Conservation (phyloP, 2,113 vertebrate genomes). For the Crotophaga sulcirostris region DNA sequence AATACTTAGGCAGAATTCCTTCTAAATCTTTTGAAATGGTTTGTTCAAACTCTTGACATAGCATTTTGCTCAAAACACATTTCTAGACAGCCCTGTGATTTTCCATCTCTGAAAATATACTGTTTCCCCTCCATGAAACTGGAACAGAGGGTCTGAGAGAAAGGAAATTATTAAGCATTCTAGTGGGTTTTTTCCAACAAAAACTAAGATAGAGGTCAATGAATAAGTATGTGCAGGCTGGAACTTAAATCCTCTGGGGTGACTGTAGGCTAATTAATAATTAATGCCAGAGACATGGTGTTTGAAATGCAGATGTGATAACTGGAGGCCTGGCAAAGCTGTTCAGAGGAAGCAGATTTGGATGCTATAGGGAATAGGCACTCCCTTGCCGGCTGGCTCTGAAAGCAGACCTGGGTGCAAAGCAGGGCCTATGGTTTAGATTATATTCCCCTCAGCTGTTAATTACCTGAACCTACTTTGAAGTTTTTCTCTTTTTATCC, state of each 20-base stretch:
- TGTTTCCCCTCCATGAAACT: conserved; percentile 65
- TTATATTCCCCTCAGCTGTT: conserved; percentile 91
- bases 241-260: conserved; percentile 95
- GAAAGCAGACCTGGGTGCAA: conserved; percentile 85
- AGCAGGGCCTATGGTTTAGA: conserved; percentile 85
- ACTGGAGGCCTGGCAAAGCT: conserved; percentile 91
- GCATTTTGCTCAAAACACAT: conserved; percentile 71
- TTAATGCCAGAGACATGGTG: conserved; percentile 97
- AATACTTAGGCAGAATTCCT: conserved; percentile 28
- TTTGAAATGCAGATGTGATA: conserved; percentile 99
- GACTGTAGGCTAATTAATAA: conserved; percentile 99
- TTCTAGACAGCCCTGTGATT: conserved; percentile 54
- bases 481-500: conserved; percentile 87
- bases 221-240: conserved; percentile 88
- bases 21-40: conserved; percentile 46
- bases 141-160: conserved; percentile 74
- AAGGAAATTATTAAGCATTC: conserved; percentile 84
- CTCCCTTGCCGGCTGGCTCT: conserved; percentile 85
- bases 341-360: conserved; percentile 90
- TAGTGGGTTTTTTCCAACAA: conserved; percentile 74
- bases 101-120: conserved; percentile 67
- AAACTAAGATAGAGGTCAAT: conserved; percentile 88
- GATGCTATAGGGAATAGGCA: conserved; percentile 84
- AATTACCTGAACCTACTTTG: conserved; percentile 91
- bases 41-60: conserved; percentile 59